Evolutionary conservation across 1,140 invertebrate species (phyloP), one percentile per base, ranked within the genome.

Genomic region (Drosophila kanapiae): DNA sequence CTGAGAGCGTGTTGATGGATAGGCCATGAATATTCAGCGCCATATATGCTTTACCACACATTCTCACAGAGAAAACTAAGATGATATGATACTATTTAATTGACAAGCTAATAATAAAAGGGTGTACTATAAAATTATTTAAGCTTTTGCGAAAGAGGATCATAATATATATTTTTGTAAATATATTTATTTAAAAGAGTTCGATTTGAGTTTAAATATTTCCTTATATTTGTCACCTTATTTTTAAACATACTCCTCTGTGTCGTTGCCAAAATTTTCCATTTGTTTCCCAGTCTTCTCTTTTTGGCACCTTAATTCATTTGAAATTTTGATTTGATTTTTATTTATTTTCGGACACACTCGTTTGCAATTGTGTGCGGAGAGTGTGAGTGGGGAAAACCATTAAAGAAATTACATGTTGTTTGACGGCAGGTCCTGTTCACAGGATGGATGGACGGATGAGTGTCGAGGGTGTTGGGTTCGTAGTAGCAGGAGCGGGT

Each of bases 391-490:
- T 51, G 64, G 83, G 69, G 57, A 88, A 88, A 88, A 88, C 85
- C 84, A 88, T 88, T 88, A 88, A 88, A 88, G 85, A 88, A 88
- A 88, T 88, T 88, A 88, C 84, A 90, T 88, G 72, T 54, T 88
- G 74, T 45, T 54, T 79, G 68, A 37, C 54, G 43, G 43, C 58
- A 56, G 53, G 53, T 70, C 59, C 75, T 68, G 53, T 77, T 57
- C 53, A 13, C 69, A 72, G 53, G 54, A 53, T 54, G 37, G 56
- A 29, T 31, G 38, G 68, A 56, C 48, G 61, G 72, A 63, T 74
- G 68, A 42, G 79, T 69, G 62, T 56, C 29, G 56, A 48, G 65
- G 48, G 62, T 37, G 54, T 33, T 43, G 54, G 16, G 37, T 42
- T 37, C 59, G 65, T 35, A 42, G 61, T 35, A 47, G 31, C 38